phyloP scores from a whole-genome alignment of 92 coral and sea anemone genomes.

The Scolanthus callimorphus region DNA sequence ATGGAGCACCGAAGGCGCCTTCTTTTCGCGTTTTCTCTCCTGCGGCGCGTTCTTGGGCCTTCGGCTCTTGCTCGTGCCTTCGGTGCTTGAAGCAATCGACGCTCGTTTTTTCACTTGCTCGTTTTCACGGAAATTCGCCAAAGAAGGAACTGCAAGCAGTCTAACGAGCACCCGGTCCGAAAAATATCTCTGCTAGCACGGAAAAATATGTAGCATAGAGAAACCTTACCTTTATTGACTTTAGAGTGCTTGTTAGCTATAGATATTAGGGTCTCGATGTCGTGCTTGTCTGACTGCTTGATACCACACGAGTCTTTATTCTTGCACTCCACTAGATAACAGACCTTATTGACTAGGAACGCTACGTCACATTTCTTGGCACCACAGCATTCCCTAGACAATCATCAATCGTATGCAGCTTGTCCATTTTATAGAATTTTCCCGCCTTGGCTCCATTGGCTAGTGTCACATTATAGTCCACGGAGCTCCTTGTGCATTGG shows the following conservation, averaged over 20 bases:
- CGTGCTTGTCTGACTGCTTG: constrained; percentile 70
- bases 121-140: too few species aligned
- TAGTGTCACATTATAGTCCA: constrained; percentile 89
- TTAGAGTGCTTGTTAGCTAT: constrained; percentile 51
- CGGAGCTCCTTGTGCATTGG: constrained; percentile 71
- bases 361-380: constrained; percentile 93
- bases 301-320: constrained; percentile 74
- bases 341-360: constrained; percentile 76
- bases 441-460: constrained; percentile 84
- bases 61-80: too few species aligned
- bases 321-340: constrained; percentile 85
- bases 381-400: constrained; percentile 79
- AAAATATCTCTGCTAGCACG: too few species aligned
- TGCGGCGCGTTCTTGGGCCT: too few species aligned
- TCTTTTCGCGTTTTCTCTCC: too few species aligned
- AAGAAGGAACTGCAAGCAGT: too few species aligned
- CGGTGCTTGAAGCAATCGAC: too few species aligned
- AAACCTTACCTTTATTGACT: constrained; percentile 10
- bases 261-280: constrained; percentile 78
- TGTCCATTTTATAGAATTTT: constrained; percentile 67
- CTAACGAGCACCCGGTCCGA: too few species aligned
- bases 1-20: too few species aligned
- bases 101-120: too few species aligned
- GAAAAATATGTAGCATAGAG: too few species aligned
- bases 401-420: constrained; percentile 60